Conservation (phyloP, 2,797 vertebrate genomes). For the Diglossa cyanea region DNA sequence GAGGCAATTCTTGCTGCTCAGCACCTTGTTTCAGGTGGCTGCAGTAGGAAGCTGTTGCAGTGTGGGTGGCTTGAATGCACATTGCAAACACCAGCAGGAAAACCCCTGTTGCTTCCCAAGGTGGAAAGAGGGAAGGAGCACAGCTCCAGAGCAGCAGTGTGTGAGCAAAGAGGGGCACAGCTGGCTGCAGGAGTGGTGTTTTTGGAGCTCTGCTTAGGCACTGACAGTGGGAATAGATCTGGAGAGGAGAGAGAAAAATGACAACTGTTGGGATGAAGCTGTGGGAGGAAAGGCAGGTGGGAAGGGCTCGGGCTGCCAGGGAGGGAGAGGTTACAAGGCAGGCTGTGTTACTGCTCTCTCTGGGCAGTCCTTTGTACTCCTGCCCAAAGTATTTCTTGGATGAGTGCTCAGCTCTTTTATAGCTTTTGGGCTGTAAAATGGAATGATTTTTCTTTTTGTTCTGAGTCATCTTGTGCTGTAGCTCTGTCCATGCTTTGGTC, state of each 20-base stretch:
- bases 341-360: not conserved
- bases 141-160: not conserved
- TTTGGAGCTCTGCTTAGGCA: not conserved
- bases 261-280: not conserved
- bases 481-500: not conserved
- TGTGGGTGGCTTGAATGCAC: not conserved
- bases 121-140: not conserved
- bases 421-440: not conserved
- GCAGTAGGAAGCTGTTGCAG: not conserved
- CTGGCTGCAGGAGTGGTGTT: not conserved
- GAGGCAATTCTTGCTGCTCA: not conserved
- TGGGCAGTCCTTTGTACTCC: not conserved
- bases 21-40: not conserved
- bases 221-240: not conserved
- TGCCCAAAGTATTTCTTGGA: not conserved
- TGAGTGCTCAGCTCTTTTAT: not conserved
- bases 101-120: fast-evolving
- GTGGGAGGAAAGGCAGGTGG: not conserved
- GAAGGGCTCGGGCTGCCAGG: not conserved
- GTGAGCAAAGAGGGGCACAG: not conserved
- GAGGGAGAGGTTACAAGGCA: not conserved
- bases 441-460: not conserved
- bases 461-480: not conserved
- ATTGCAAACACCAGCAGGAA: not conserved
- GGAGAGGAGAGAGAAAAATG: not conserved